Conservation (phyloP, 2,113 vertebrate genomes). For the Uria lomvia region DNA sequence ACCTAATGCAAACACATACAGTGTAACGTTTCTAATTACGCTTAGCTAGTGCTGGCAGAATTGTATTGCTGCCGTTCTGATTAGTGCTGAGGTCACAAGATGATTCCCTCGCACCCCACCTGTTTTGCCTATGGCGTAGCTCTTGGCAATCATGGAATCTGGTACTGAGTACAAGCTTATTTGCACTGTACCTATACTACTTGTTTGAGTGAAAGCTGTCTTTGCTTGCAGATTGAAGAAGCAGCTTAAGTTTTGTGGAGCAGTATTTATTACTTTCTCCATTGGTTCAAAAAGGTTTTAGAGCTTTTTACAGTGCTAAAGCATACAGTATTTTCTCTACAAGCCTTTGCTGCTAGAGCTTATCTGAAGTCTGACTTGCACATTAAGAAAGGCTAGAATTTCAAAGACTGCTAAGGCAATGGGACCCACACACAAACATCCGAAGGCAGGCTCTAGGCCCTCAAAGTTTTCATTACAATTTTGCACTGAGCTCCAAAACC, state of each 20-base stretch:
- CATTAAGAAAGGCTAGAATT: not conserved
- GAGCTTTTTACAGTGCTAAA: not conserved
- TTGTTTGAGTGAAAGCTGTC: not conserved
- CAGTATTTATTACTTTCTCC: not conserved
- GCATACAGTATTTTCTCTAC: not conserved
- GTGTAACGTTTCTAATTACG: not conserved
- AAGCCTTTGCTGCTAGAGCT: not conserved
- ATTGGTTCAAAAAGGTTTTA: not conserved
- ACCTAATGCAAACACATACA: not conserved
- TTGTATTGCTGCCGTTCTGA: not conserved
- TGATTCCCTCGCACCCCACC: not conserved
- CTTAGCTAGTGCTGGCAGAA: not conserved
- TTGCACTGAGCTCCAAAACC: not conserved
- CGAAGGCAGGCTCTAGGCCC: not conserved
- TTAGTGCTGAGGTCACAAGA: not conserved
- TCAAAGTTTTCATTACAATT: not conserved
- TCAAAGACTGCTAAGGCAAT: not conserved
- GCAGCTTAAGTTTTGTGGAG: not conserved
- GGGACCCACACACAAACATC: not conserved
- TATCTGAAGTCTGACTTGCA: not conserved
- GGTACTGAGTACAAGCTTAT: not conserved
- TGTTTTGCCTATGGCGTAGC: not conserved
- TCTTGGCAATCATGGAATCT: not conserved
- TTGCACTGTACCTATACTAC: not conserved
- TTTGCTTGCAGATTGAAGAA: not conserved